phyloP scores from a whole-genome alignment of 2,113 vertebrate genomes.

The Chrysemys picta region DNA sequence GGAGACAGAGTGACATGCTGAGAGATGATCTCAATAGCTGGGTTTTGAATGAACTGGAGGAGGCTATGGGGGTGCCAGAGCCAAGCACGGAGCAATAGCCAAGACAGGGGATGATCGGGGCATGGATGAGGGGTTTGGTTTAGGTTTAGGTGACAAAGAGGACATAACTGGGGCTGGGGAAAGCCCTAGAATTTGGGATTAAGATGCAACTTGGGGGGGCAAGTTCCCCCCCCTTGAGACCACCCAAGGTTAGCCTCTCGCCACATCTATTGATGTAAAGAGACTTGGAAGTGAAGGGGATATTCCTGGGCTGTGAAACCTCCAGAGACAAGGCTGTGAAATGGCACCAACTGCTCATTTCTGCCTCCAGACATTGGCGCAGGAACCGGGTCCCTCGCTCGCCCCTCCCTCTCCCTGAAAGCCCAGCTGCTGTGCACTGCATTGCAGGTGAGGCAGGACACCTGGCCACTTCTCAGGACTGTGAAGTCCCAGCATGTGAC shows the following conservation, averaged over 20 bases:
- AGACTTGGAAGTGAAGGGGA: background rate
- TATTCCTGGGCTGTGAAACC: background rate
- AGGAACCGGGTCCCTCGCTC: background rate
- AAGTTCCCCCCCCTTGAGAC: background rate
- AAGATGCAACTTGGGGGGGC: background rate
- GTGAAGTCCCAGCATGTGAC: too few relatives aligned
- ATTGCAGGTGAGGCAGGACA: background rate
- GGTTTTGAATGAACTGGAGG: background rate
- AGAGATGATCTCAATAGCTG: background rate
- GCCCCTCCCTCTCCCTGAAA: background rate
- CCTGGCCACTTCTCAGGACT: background rate
- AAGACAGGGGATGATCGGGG: too few relatives aligned
- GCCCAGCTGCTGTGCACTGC: background rate
- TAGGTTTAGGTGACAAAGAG: background rate
- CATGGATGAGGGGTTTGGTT: background rate
- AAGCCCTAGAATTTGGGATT: background rate
- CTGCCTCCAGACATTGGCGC: background rate
- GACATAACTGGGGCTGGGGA: background rate
- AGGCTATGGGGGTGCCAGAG: background rate
- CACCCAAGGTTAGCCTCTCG: background rate
- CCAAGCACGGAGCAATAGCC: background rate
- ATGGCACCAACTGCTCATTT: background rate
- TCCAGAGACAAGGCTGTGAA: background rate
- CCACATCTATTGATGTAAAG: background rate
- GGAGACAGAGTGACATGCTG: background rate